phyloP scores from a whole-genome alignment of 2,113 vertebrate species.

The Meles meles region DNA sequence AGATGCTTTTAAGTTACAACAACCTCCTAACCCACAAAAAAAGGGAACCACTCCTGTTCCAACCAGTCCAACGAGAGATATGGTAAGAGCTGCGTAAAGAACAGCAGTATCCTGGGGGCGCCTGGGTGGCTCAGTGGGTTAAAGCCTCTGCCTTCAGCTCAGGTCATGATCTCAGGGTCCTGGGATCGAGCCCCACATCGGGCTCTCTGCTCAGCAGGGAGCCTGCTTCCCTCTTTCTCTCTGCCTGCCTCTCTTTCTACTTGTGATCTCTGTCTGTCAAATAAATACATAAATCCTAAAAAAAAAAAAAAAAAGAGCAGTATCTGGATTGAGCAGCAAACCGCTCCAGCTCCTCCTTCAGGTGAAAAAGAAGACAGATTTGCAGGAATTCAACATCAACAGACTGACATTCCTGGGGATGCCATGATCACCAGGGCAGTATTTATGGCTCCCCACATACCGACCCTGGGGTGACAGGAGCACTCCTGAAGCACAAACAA shows the following conservation, averaged over 20 bases:
- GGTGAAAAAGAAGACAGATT: background rate
- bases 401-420: background rate
- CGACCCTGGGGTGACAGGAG: background rate
- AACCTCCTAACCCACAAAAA: background rate
- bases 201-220: no score
- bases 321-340: background rate
- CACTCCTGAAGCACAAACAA: background rate
- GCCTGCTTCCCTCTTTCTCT: no score
- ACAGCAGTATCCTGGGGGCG: background rate
- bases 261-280: no score
- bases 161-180: no score
- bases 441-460: background rate
- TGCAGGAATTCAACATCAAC: background rate
- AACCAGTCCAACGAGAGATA: background rate
- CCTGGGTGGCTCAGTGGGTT: no score
- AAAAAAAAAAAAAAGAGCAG: background rate
- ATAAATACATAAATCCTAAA: no score
- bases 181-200: no score
- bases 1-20: constrained; percentile 21
- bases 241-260: no score
- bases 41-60: background rate
- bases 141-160: no score
- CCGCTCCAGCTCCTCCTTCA: background rate
- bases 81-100: background rate
- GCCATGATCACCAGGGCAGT: background rate